Percentiles rank a stretch among this genome's conserved stretches.
These are phyloP conservation scores for Pocillopora verrucosa DNA, from an alignment of 64 coral and sea anemone species.

Conservation along the genomic window DNA sequence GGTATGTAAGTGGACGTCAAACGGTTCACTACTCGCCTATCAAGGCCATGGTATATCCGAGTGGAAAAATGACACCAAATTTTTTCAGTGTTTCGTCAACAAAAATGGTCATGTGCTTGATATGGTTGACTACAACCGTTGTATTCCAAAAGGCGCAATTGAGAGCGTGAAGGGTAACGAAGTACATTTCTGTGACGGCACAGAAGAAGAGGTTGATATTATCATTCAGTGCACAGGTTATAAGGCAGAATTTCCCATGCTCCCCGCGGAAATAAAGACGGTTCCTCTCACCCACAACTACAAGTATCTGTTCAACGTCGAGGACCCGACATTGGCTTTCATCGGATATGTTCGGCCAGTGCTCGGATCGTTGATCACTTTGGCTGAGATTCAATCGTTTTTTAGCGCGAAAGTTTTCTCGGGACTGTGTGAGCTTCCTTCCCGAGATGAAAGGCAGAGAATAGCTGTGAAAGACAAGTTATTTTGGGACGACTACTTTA, in stretches of 20 bases:
- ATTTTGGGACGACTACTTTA: constrained; percentile 86
- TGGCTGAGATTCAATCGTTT: constrained; percentile 27
- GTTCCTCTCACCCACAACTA: constrained; percentile 53
- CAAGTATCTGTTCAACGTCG: constrained; percentile 67
- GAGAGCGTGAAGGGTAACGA: constrained; percentile 51
- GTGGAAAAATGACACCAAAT: constrained; percentile 76
- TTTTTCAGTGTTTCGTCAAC: constrained; percentile 77
- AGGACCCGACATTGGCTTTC: constrained; percentile 57
- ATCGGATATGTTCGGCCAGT: constrained; percentile 57
- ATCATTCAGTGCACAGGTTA: constrained; percentile 81
- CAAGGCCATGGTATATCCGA: constrained; percentile 80
- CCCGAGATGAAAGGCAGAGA: constrained; percentile 39
- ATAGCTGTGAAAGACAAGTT: constrained; percentile 48
- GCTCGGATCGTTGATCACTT: constrained; percentile 33
- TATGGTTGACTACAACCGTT: constrained; percentile 56
- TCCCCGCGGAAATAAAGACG: constrained; percentile 46
- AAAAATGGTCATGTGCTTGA: constrained; percentile 80
- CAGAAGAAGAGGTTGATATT: constrained; percentile 60
- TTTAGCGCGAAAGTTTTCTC: constrained; percentile 50
- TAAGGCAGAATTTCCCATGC: constrained; percentile 39
- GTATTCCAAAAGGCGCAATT: constrained; percentile 71
- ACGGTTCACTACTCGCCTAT: constrained; percentile 71
- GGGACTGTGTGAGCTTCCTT: constrained; percentile 45
- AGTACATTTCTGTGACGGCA: constrained; percentile 61
- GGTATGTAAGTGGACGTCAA: constrained; percentile 74